Base-by-base conservation (phyloP, 2,797 vertebrate genomes). In the Arctocebus calabarensis region DNA sequence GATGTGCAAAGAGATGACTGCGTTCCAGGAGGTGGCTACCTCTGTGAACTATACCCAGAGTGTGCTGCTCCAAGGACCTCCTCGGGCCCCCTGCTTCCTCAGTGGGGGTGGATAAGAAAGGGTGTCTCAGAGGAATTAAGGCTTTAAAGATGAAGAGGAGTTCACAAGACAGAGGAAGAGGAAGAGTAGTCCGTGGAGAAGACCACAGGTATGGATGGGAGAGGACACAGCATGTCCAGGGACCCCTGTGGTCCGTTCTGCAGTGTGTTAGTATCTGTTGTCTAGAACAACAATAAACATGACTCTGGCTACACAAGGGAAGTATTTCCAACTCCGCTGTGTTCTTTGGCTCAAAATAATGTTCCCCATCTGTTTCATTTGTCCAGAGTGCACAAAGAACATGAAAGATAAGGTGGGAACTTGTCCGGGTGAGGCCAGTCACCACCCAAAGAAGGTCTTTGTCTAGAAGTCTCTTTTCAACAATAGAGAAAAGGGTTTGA, bases 351-450 rank as follows among this genome's bases (percentile, higher is more conserved):
- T 96, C 90, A 90, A 74, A 92, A 88, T 37, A 62, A 32, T 62
- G 12, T 55, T 90, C 78, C 62, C 57, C 92, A 93, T 95, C 74
- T 95, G 74, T 94, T 95, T 91, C 88, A 84, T 94, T 96, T 97
- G 94, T 96, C 92, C 89, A 94, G 85, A 94, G 82, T 84, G 96
- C 79, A 96, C 92, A 97, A 94, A 96, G 61, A 81, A 96, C 84
- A 66, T 59, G 16, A 92, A 94, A 79, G 94, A 92, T 94, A 95
- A 64, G 78, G 96, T 94, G 88, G 92, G 83, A 97, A 96, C 88
- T 95, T 89, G 83, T 84, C 83, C 32, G 25, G 82, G 88, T 95
- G 93, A 94, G 88, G 45, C 55, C 74, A 62, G 75, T 94, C 82
- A 55, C 71, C 20, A 92, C n/a, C 34, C 81, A 88, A 88, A 96